Evolutionary conservation across 1,140 invertebrate species (phyloP).

Genomic region (Drosophila quadrilineata): DNA sequence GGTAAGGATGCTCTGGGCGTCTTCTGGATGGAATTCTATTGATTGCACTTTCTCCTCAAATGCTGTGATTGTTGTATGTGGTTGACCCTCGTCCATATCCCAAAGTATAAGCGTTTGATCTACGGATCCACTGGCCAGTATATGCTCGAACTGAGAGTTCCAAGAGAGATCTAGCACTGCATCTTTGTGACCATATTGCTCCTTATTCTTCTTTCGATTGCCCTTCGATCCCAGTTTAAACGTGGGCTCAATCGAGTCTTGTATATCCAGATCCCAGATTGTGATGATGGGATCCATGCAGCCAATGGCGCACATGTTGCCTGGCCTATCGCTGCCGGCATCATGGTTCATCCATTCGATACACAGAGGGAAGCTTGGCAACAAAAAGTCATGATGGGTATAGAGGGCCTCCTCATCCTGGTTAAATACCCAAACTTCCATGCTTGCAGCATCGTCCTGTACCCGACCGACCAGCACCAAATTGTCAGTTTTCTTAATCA

Average conservation of each 20-base stretch:
- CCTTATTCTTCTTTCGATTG: constrained; percentile 87
- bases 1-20: constrained; percentile 90
- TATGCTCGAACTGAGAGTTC: constrained; percentile 91
- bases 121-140: constrained; percentile 95
- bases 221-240: constrained; percentile 90
- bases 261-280: constrained; percentile 97
- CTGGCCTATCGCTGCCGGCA: constrained; percentile 83
- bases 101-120: constrained; percentile 95
- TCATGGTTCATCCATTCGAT: constrained; percentile 96
- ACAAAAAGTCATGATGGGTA: constrained; percentile 95
- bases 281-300: constrained; percentile 95
- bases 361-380: constrained; percentile 94
- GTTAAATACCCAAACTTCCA: constrained; percentile 97
- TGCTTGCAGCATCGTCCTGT: constrained; percentile 89
- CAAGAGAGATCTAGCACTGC: constrained; percentile 95
- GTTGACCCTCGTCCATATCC: constrained; percentile 92
- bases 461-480: constrained; percentile 94
- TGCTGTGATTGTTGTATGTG: constrained; percentile 87
- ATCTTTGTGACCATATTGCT: constrained; percentile 90
- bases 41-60: constrained; percentile 93
- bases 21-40: constrained; percentile 93
- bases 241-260: constrained; percentile 93
- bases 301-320: constrained; percentile 95
- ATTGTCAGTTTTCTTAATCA: constrained; percentile 95
- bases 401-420: constrained; percentile 93